Evolutionary conservation across 2,797 vertebrate species (phyloP), one percentile per base, ranked within the genome.

Genomic region (Enteromius paludinosus): DNA sequence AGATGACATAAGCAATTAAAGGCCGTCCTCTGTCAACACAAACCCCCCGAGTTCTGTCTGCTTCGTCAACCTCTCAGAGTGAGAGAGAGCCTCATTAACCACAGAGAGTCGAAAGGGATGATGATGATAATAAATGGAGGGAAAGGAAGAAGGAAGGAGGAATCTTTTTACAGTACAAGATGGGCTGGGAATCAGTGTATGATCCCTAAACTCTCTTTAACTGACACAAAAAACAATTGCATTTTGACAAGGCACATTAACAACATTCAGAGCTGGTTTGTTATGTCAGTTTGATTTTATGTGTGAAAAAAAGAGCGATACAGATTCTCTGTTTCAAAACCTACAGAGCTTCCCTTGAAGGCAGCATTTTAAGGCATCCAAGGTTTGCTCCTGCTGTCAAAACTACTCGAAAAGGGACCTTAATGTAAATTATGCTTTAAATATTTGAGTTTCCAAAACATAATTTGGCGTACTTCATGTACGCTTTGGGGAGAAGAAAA

Each of bases 71-170:
- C 66, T 72, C 66, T 41, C 45, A 20, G 17, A 79, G 20, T 35
- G 65, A 56, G 76, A 47, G 56, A 78, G 41, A 62, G 81, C n/a
- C 64, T 83, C 81, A 77, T 83, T 83, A 83, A 76, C 62, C 64
- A 83, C 64, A 83, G 64, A 70, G 49, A 18, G 66, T 18, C 20
- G 25, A 74, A 62, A 23, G 41, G 70, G 56, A 41, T 30, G 28
- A 78, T 65, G 28, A 65, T 65, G 30, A 65, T 65, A 65, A 47
- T 33, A 78, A 78, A 65, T 38, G 33, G 33, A 59, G 1, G 30
- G 33, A 74, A 38, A 56, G 54, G 49, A 20, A 78, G 9, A 0
- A 65, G 52, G 33, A 41, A 43, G 25, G 12, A 18, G 64, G 56
- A 64, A 43, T 65, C 59, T 12, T 18, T 41, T 33, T 11, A 65